phyloP scores from a whole-genome alignment of 1,140 invertebrate species.

The Drosophila paulistorum region DNA sequence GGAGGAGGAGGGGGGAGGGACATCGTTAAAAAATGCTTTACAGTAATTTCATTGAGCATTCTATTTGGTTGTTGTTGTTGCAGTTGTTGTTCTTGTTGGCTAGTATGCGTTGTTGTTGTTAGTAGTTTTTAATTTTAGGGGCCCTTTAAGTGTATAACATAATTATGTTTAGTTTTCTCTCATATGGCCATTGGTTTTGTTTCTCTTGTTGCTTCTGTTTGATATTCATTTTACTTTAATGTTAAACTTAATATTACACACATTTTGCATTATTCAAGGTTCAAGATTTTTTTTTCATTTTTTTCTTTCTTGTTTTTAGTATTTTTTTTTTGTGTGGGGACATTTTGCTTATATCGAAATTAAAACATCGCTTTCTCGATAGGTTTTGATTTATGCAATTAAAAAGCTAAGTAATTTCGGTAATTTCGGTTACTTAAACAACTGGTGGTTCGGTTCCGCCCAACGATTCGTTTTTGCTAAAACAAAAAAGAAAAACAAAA shows the following conservation, averaged over 20 bases:
- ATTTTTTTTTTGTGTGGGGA: constrained; percentile 14
- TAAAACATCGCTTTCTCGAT: constrained; percentile 16
- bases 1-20: constrained; percentile 1
- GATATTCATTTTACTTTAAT: constrained; percentile 3
- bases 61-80: not conserved
- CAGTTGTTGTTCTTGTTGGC: constrained; percentile 51
- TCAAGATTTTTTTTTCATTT: constrained; percentile 27
- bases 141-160: constrained; percentile 49
- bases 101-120: constrained; percentile 70
- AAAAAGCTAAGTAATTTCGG: constrained; percentile 68
- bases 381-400: constrained; percentile 55
- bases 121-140: constrained; percentile 39
- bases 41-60: constrained; percentile 43
- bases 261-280: constrained; percentile 35
- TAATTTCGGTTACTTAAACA: constrained; percentile 57
- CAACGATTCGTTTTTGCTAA: constrained; percentile 56
- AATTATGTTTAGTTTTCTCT: constrained; percentile 28
- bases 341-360: constrained; percentile 57
- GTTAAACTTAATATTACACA: constrained; percentile 16
- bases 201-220: constrained; percentile 25
- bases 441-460: constrained; percentile 78
- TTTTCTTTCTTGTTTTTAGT: constrained; percentile 42
- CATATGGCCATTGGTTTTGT: constrained; percentile 38
- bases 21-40: constrained; percentile 50
- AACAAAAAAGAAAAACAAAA: constrained; percentile 25